phyloP scores from a whole-genome alignment of 2,888 invertebrate genomes.

The Drosophila testacea region DNA sequence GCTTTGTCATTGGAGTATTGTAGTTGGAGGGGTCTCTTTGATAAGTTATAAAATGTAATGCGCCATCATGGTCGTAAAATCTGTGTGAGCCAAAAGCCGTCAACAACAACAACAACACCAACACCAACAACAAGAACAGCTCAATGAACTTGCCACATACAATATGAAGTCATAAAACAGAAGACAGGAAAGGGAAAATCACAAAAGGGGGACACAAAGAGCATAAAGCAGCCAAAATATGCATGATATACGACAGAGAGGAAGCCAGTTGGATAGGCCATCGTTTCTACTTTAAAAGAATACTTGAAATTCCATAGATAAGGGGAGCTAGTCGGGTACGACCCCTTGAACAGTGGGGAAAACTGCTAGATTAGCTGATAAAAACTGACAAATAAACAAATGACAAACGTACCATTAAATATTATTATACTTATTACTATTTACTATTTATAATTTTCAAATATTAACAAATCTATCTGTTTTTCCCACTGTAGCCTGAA shows the following conservation, averaged over 20 bases:
- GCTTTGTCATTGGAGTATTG: neutral
- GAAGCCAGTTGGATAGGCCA: constrained; percentile 9
- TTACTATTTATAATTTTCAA: too few species aligned
- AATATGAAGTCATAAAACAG: constrained; percentile 38
- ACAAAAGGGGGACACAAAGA: neutral
- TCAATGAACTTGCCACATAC: constrained; percentile 4
- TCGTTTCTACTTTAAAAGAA: constrained; percentile 40
- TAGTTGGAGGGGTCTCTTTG: constrained; percentile 44
- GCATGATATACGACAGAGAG: constrained; percentile 58
- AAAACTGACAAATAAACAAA: too few species aligned
- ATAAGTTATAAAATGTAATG: constrained; percentile 76
- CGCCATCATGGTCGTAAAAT: constrained; percentile 70
- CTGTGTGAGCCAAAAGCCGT: constrained; percentile 39
- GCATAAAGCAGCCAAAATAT: constrained; percentile 66
- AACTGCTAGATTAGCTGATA: too few species aligned
- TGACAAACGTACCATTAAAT: too few species aligned
- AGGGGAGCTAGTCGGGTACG: constrained; percentile 5
- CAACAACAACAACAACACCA: too few species aligned
- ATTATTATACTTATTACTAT: too few species aligned
- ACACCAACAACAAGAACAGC: constrained; percentile 8
- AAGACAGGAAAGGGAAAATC: constrained; percentile 16
- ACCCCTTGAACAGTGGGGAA: too few species aligned
- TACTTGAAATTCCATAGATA: constrained; percentile 60
- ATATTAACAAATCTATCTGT: too few species aligned
- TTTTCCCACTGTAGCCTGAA: too few species aligned